Conservation (phyloP, 1,140 invertebrate species). For the Caenorhabditis briggsae region DNA sequence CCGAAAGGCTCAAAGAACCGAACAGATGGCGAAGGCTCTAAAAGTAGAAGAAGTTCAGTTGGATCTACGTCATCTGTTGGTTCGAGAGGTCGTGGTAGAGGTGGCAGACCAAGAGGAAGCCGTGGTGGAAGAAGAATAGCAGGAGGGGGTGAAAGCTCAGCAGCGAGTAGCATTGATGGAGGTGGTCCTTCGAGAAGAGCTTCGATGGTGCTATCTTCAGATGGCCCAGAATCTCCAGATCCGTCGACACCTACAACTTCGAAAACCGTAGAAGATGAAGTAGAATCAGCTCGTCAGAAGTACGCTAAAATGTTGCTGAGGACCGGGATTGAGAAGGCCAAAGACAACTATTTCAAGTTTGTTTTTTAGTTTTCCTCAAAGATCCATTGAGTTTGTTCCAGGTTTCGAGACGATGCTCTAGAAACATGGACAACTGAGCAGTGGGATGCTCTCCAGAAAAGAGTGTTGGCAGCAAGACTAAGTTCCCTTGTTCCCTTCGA, state of each 20-base stretch:
- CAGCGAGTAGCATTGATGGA: background rate
- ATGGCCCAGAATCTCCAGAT: slow-evolving; percentile 5
- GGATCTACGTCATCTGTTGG: background rate
- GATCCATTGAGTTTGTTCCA: background rate
- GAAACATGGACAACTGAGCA: slow-evolving; percentile 2
- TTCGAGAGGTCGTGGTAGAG: slow-evolving; percentile 4
- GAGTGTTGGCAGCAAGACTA: background rate
- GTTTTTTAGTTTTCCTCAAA: background rate
- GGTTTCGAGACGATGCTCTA: background rate
- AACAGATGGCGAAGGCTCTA: background rate
- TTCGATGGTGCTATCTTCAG: background rate
- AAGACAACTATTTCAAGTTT: background rate
- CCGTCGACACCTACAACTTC: background rate
- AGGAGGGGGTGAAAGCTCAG: background rate
- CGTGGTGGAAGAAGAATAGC: background rate
- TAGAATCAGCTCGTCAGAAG: background rate
- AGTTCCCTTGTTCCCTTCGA: slow-evolving; percentile 12
- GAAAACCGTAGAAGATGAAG: background rate
- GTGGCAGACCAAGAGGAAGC: slow-evolving; percentile 8
- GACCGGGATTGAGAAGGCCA: background rate
- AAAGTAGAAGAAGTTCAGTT: background rate
- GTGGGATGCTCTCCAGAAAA: too few species aligned
- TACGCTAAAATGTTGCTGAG: background rate
- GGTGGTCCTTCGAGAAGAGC: slow-evolving; percentile 1
- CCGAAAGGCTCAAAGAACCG: slow-evolving; percentile 22